These are phyloP conservation scores for Drosophila nigrodunni DNA, from an alignment of 1,140 invertebrate genomes.

Conservation along the genomic window DNA sequence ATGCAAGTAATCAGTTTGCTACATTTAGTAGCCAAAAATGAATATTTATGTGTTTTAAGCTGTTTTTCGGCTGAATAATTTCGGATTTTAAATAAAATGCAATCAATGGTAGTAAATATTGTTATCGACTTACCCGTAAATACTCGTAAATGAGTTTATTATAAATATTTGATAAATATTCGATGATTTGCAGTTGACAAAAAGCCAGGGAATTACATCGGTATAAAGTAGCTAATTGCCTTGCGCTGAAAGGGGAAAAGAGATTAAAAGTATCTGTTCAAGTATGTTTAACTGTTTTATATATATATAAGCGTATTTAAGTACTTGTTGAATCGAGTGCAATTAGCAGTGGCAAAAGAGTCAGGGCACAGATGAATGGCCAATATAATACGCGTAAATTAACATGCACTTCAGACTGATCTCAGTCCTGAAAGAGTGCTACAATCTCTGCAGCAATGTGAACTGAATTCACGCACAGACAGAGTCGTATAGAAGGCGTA, in stretches of 20 bases:
- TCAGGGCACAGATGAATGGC: conserved; percentile 47
- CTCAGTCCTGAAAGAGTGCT: conserved; percentile 10
- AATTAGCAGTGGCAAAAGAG: conserved; percentile 5
- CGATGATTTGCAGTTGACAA: background rate
- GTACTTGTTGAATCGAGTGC: conserved; percentile 36
- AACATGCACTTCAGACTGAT: conserved; percentile 56
- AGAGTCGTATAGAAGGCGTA: conserved; percentile 36
- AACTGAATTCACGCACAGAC: conserved; percentile 18
- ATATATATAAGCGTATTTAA: background rate
- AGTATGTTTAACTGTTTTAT: background rate
- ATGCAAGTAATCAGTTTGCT: conserved; percentile 28
- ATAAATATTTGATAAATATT: conserved; percentile 5
- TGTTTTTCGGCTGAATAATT: conserved; percentile 15
- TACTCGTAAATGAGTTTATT: background rate
- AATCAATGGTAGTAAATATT: conserved; percentile 17
- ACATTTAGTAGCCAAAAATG: conserved; percentile 16
- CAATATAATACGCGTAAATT: conserved; percentile 68
- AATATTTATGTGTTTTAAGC: conserved; percentile 29
- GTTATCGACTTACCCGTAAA: conserved; percentile 11
- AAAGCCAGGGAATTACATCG: conserved; percentile 16
- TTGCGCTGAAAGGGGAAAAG: background rate
- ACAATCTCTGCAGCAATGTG: conserved; percentile 50
- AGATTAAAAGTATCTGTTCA: background rate
- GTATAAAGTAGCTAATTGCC: conserved; percentile 47
- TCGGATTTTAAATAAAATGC: conserved; percentile 27